phyloP scores from a whole-genome alignment of 2,888 invertebrate species.

The Lithophane leautieri region DNA sequence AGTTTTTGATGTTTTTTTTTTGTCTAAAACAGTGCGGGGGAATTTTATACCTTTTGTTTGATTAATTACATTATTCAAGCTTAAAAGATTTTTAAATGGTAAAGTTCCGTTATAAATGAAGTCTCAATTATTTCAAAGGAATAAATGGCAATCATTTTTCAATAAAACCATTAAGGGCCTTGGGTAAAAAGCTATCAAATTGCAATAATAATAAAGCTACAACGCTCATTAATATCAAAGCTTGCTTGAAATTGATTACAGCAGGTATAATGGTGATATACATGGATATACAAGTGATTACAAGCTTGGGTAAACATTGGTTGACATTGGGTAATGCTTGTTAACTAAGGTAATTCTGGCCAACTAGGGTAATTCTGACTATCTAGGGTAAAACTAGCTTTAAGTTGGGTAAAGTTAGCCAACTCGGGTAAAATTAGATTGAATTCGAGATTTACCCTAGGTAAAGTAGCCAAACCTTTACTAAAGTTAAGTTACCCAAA shows the following conservation, averaged over 20 bases:
- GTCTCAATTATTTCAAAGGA: background rate
- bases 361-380: background rate
- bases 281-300: background rate
- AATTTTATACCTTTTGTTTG: background rate
- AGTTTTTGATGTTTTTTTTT: constrained; percentile 66
- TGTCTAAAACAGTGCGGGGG: constrained; percentile 31
- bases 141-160: too few species aligned
- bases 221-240: constrained; percentile 36
- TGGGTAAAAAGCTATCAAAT: background rate
- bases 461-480: background rate
- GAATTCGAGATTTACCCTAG: background rate
- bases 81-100: background rate
- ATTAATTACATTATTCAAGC: background rate
- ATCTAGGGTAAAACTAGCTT: background rate
- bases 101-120: background rate
- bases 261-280: constrained; percentile 3
- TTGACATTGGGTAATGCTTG: background rate
- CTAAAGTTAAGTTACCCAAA: background rate
- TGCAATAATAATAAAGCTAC: constrained; percentile 13
- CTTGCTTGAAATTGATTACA: constrained; percentile 45
- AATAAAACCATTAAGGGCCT: background rate
- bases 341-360: background rate
- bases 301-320: constrained; percentile 20
- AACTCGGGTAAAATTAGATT: background rate
- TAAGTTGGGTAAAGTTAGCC: background rate